phyloP scores from a whole-genome alignment of 2,113 vertebrate genomes.

The Podarcis muralis region DNA sequence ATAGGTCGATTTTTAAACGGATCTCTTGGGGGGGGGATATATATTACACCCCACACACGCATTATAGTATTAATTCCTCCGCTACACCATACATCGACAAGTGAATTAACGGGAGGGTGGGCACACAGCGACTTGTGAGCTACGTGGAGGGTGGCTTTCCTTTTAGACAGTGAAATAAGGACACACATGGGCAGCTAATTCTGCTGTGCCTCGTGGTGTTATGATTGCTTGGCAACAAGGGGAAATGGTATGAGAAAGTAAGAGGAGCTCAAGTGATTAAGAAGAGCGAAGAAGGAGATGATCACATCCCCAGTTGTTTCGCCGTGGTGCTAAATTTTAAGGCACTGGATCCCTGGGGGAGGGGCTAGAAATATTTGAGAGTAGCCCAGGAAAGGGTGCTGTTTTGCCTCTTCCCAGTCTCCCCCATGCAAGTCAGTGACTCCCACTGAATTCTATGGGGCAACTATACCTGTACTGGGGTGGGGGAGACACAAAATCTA shows the following conservation, averaged over 20 bases:
- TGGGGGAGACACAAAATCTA: no score
- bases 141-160: slow-evolving; percentile 1
- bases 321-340: background rate
- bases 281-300: background rate
- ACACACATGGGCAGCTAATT: background rate
- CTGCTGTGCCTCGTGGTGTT: background rate
- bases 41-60: background rate
- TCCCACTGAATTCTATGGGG: no score
- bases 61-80: background rate
- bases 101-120: background rate
- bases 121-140: background rate
- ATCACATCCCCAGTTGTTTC: background rate
- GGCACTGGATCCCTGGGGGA: background rate
- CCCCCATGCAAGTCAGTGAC: no score
- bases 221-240: slow-evolving; percentile 36
- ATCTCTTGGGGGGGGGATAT: no score
- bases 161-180: background rate
- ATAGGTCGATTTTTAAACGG: background rate
- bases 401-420: no score
- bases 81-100: background rate
- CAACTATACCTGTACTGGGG: no score
- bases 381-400: no score
- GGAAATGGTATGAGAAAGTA: fast-evolving
- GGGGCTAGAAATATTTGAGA: no score
- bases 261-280: background rate